Evolutionary conservation across 37 sponge, comb jelly and placozoan species (phyloP), one percentile per base, ranked within the genome.

Genomic region (Theonella swinhoei): DNA sequence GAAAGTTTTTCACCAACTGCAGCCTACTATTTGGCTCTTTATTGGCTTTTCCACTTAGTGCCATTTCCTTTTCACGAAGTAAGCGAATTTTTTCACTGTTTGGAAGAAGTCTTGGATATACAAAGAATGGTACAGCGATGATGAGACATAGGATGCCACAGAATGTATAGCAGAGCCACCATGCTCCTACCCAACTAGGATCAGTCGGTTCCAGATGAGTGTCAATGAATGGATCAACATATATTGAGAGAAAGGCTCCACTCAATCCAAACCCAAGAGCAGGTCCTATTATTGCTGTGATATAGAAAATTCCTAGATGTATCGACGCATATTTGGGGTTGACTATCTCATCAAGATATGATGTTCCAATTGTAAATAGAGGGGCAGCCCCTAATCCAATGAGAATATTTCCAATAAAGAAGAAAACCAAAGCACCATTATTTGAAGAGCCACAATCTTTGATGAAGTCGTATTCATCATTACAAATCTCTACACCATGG

Each of bases 81-180:
- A 47, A n/a, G 22, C 62, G 67, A 8, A 90, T 64, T 1, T 37
- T 32, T 2, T 77, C 35, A 68, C 84, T 87, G 60, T 89, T 68
- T 0, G 88, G 85, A 4, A 92, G 85, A 7, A 62, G 62, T 31
- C 82, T 73, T 34, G 96, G 96, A 59, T 80, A 95, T 82, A 92
- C 67, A 40, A 95, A 68, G 71, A 95, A 86, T 3, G 94, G 96
- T 22, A 95, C 40, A 0, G 91, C 30, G n/a, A 79, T 14, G 5
- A 95, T 28, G 28, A 87, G 58, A 0, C 76, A 82, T 23, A 94
- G 19, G 19, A 89, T 19, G 22, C 83, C 91, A 4, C 19, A 35
- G 61, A 95, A 3, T 19, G 91, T 40, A 37, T 88, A 95, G n/a
- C 91, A 88, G 0, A 91, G 67, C 95, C 95, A 95, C 95, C 95